Conservation (phyloP, 2,888 invertebrate species). For the Aphelenchoides bicaudatus region DNA sequence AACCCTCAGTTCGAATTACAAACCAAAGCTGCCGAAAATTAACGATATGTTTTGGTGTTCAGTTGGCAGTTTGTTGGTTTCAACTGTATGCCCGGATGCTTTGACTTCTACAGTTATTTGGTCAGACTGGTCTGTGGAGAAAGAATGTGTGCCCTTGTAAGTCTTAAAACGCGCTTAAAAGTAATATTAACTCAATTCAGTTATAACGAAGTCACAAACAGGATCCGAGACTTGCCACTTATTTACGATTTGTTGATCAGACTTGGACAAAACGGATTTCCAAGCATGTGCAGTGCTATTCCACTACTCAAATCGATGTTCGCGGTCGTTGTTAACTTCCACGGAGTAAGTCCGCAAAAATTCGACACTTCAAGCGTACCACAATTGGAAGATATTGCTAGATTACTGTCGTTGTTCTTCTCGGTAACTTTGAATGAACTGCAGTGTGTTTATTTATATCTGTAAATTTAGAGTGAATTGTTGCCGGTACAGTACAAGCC, state of each 20-base stretch:
- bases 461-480: constrained; percentile 6
- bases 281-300: neutral
- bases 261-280: neutral
- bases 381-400: constrained; percentile 6
- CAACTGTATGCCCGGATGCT: constrained; percentile 3
- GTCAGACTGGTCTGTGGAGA: constrained; percentile 7
- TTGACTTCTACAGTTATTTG: neutral
- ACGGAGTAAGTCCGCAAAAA: constrained; percentile 13
- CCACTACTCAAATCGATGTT: constrained; percentile 11
- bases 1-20: neutral
- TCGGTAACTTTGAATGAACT: neutral
- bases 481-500: constrained; percentile 2
- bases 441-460: neutral
- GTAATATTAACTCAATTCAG: neutral
- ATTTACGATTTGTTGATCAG: constrained; percentile 10
- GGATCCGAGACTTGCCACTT: neutral
- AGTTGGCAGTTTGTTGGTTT: no score
- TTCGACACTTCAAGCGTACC: neutral
- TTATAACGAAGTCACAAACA: neutral
- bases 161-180: neutral
- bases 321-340: constrained; percentile 7
- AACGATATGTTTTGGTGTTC: no score
- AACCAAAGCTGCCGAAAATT: no score
- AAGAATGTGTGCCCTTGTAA: constrained; percentile 4
- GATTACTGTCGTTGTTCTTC: neutral